Conservation (phyloP, 2,888 invertebrate genomes). For the Xylocampa areola region DNA sequence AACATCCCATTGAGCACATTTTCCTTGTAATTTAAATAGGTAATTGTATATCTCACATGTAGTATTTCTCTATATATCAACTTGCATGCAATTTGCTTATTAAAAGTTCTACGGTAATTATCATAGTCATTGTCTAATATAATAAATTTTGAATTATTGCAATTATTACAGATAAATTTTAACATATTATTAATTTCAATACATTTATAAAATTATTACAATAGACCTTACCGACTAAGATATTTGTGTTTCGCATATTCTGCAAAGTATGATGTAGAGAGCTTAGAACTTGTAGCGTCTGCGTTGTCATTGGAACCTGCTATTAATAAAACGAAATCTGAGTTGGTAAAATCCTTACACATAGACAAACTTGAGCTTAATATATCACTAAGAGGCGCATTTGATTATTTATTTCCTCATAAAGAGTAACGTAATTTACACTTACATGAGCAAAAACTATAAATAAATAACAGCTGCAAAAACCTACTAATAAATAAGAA, state of each 20-base stretch:
- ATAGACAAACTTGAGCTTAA: neutral
- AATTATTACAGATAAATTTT: neutral
- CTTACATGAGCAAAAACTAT: too few relatives aligned
- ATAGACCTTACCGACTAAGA: neutral
- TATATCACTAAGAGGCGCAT: neutral
- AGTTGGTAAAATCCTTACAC: neutral
- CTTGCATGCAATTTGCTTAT: too few relatives aligned
- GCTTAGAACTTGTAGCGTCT: neutral
- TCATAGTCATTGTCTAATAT: neutral
- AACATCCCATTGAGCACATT: neutral
- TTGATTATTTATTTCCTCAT: too few relatives aligned
- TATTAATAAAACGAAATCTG: neutral
- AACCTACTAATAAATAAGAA: too few relatives aligned
- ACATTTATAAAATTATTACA: neutral
- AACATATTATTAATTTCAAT: neutral
- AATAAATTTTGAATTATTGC: slow-evolving; percentile 1
- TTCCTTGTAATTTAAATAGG: neutral
- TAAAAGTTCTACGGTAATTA: neutral
- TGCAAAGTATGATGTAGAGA: neutral
- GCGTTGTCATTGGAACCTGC: neutral
- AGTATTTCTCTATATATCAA: neutral
- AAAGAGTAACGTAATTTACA: too few relatives aligned
- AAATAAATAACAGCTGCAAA: too few relatives aligned
- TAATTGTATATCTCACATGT: slow-evolving; percentile 1
- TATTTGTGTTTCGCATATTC: neutral